Evolutionary conservation across 2,113 vertebrate species (phyloP), one percentile per base, ranked within the genome.

Genomic region (Meleagris gallopavo): DNA sequence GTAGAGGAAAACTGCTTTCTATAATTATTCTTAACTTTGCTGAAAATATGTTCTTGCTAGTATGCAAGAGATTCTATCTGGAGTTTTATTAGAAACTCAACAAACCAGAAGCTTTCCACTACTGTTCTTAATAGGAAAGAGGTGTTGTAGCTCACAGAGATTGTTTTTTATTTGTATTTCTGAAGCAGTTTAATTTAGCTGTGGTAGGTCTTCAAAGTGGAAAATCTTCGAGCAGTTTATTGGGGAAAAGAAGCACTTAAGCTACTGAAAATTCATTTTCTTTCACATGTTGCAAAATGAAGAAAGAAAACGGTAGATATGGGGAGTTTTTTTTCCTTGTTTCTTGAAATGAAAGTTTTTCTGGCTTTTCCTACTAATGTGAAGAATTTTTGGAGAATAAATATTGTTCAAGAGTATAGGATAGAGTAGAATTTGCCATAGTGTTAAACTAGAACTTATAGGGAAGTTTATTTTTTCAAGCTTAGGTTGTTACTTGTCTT

Each of bases 121-220:
- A 9, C 40, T 81, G 5, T 61, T 87, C 78, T 69, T 36, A 38
- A 38, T 40, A 7, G 30, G 29, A 81, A 22, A 30, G 25, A 83
- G 22, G 2, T 77, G 13, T 45, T 8, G 5, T 3, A 3, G 24
- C 29, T 40, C 11, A 0, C 52, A 21, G 11, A 72, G 38, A 3
- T 72, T 29, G 16, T 41, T 79, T 11, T 64, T 61, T 18, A 67
- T 71, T 62, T 86, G 10, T 58, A 14, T 79, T 66, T 95, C 67
- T 88, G 38, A 88, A 69, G 16, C 8, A 69, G 13, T 52, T 93
- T 30, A 38, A 6, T 62, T 62, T 82, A 1, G 1, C 11, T 43
- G 52, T 48, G 14, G 15, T 83, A 3, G n/a, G 3, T 66, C 43
- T 50, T 73, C 11, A 38, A 7, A 19, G 4, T 77, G 25, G 46